A percentile compares a stretch with the other conserved stretches of the same genome.
Evolutionary conservation across 92 coral and sea anemone species (phyloP).

Genomic region (Epizoanthus rinbou): DNA sequence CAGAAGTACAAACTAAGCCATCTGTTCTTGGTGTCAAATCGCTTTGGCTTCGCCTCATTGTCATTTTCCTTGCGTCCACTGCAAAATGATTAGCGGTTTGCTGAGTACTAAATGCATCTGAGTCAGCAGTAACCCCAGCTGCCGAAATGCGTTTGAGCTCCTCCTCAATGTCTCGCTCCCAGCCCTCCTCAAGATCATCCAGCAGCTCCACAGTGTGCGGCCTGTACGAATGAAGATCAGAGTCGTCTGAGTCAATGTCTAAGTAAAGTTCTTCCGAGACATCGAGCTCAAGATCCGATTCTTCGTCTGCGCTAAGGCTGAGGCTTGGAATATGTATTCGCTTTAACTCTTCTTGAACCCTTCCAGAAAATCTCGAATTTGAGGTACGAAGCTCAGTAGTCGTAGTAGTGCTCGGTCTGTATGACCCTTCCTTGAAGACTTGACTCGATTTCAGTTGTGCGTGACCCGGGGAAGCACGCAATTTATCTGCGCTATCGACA

Average conservation of each 20-base stretch:
- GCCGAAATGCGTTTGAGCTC: slow-evolving; percentile 80
- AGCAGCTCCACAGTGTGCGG: slow-evolving; percentile 63
- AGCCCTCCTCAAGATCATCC: slow-evolving; percentile 70
- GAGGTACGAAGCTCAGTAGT: not conserved
- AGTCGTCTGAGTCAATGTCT: slow-evolving; percentile 73
- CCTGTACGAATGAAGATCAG: slow-evolving; percentile 70
- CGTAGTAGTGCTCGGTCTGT: not conserved
- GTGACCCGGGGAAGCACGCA: not conserved
- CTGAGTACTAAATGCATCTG: not conserved
- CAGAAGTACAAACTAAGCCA: not conserved
- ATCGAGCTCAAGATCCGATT: slow-evolving; percentile 69
- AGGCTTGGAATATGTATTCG: slow-evolving; percentile 46
- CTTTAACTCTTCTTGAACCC: slow-evolving; percentile 10
- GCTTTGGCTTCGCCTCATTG: slow-evolving; percentile 41
- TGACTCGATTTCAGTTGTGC: not conserved
- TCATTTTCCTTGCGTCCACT: not conserved
- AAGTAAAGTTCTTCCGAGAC: slow-evolving; percentile 61
- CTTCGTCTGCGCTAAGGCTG: slow-evolving; percentile 65
- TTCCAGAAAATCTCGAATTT: slow-evolving; percentile 5
- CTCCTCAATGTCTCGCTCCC: slow-evolving; percentile 76
- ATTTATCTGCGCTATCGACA: not conserved
- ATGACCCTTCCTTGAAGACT: not conserved
- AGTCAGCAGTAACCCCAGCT: slow-evolving; percentile 41
- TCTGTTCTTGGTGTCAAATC: slow-evolving; percentile 31
- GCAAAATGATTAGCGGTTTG: not conserved